Base-by-base conservation (phyloP, 2,888 invertebrate genomes). In the Andricus quercusramuli region DNA sequence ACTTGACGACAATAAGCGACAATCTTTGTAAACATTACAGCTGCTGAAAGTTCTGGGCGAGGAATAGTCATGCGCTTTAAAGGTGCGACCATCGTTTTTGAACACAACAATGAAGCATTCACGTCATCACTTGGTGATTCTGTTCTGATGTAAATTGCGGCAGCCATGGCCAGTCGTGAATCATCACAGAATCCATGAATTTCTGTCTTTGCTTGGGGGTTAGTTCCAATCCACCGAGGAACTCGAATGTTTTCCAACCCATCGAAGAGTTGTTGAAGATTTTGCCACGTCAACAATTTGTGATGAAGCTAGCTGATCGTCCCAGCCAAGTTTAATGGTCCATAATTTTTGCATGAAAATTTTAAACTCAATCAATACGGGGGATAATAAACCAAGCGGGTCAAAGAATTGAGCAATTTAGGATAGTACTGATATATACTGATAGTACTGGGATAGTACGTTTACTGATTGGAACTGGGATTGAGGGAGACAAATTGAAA, bases 161-260 rank as follows among this genome's bases (percentile, higher is more conserved):
- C 67, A 17, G 77, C 74, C 22, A 81, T 80, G 3, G 80, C 80
- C 2, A n/a, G 9, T 77, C 51, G 77, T 6, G 80, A 80, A 3
- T 77, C 80, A 65, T 80, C 80, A 22, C 56, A 80, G n/a, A 80
- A 78, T 44, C 80, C 80, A 78, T 78, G 78, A 0, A 80, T 32
- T 25, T 68, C 78, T 22, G 44, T 64, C 3, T 70, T 11, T 9
- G 11, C 41, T 1, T 80, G 20, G 2, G 78, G 2, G 51, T 15
- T 15, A 20, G 66, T 70, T n/a, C 22, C 68, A 9, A 78, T 9
- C 74, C 80, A 80, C 59, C 80, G 51, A 1, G 62, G 25, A 62
- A 62, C 11, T 4, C 13, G 51, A 0, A 62, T 0, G 25, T 25
- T 44, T 15, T n/a, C 37, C 1, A 67, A n/a, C 1, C 5, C 32